Percentiles rank a stretch among this genome's conserved stretches.
Conservation (phyloP, 2,113 vertebrate species). For the Rafetus swinhoei region DNA sequence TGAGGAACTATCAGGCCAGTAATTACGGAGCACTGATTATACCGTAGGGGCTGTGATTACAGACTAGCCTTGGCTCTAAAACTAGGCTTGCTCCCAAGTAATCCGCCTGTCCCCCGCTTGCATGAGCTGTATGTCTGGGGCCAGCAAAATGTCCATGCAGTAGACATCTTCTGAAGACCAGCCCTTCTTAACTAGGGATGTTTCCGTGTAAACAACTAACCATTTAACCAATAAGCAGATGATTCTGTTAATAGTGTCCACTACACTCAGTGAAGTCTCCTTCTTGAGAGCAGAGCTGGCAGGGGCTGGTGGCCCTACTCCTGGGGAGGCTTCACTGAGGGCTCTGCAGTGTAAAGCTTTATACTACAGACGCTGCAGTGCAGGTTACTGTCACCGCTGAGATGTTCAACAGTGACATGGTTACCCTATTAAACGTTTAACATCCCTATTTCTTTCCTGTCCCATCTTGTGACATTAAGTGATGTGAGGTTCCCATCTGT, state of each 20-base stretch:
- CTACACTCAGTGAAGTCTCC: too few species aligned
- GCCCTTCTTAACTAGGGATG: background rate
- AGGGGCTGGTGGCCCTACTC: too few species aligned
- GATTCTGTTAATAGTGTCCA: too few species aligned
- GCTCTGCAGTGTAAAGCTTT: too few species aligned
- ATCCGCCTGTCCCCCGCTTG: conserved; percentile 57
- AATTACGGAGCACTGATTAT: conserved; percentile 60
- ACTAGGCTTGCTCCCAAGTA: conserved; percentile 67
- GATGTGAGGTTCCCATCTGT: background rate
- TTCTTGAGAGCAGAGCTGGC: too few species aligned
- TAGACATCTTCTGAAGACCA: conserved; percentile 39
- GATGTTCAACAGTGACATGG: too few species aligned
- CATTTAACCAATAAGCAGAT: too few species aligned
- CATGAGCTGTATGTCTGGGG: conserved; percentile 27
- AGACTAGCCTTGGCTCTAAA: conserved; percentile 58
- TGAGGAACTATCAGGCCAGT: conserved; percentile 38
- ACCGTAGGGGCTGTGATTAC: conserved; percentile 55
- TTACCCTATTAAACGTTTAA: too few species aligned
- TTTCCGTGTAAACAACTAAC: too few species aligned
- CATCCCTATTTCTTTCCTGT: background rate
- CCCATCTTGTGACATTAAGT: background rate
- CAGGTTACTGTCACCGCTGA: too few species aligned
- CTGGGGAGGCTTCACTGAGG: too few species aligned
- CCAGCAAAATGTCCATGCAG: conserved; percentile 26
- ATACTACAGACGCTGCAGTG: too few species aligned